Evolutionary conservation across 2,888 invertebrate species (phyloP).

Genomic region (Phasia obesa): DNA sequence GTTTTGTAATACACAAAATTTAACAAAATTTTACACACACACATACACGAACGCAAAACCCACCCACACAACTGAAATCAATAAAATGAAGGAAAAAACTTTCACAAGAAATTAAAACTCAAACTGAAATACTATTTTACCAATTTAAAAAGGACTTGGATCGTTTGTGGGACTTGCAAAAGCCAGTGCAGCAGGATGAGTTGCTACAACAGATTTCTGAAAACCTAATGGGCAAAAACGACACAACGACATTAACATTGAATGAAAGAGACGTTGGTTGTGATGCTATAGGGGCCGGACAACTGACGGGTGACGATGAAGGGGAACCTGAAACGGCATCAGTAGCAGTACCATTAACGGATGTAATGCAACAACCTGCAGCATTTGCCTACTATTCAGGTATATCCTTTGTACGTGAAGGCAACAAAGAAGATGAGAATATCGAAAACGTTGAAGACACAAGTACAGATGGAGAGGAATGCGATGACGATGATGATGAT

Average conservation of each 20-base stretch:
- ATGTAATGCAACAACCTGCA: conserved; percentile 74
- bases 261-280: conserved; percentile 24
- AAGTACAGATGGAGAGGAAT: conserved; percentile 53
- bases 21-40: not conserved
- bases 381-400: conserved; percentile 76
- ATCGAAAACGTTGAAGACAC: conserved; percentile 31
- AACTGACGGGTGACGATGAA: conserved; percentile 59
- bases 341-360: conserved; percentile 21
- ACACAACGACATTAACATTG: conserved; percentile 49
- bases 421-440: conserved; percentile 43
- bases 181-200: conserved; percentile 76
- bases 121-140: not conserved
- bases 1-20: not conserved
- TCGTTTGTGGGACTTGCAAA: conserved; percentile 77
- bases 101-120: not conserved
- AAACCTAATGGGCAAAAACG: conserved; percentile 64
- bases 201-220: conserved; percentile 77
- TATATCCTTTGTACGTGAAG: conserved; percentile 76
- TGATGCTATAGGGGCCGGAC: conserved; percentile 12
- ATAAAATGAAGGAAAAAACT: conserved; percentile 3
- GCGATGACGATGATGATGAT: conserved; percentile 61
- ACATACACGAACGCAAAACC: not conserved
- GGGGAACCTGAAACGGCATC: conserved; percentile 55
- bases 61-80: conserved; percentile 25
- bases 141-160: conserved; percentile 78